Conservation (phyloP, 2,113 vertebrate species). For the Notarius lentiginosus region DNA sequence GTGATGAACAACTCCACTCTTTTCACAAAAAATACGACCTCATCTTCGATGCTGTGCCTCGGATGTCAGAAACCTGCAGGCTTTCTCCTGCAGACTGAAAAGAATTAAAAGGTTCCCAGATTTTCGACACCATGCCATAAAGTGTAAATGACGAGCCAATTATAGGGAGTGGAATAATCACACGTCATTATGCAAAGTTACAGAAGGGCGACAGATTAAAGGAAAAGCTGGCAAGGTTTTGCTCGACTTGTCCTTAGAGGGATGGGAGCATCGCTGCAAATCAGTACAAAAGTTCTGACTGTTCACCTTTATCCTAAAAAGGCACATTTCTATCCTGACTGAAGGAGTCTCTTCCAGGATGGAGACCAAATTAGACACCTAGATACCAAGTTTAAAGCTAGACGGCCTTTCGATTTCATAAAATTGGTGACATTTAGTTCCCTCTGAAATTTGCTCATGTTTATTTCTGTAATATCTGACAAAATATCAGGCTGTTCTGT, state of each 20-base stretch:
- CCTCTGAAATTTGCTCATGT: too few relatives aligned
- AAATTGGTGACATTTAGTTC: too few relatives aligned
- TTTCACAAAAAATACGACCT: not conserved
- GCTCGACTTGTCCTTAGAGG: not conserved
- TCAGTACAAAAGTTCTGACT: not conserved
- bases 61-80: not conserved
- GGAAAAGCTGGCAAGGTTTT: conserved; percentile 4
- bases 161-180: conserved; percentile 18
- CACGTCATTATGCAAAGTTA: conserved; percentile 11
- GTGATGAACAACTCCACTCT: not conserved
- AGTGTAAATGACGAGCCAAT: conserved; percentile 12
- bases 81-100: not conserved
- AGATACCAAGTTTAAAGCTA: too few relatives aligned
- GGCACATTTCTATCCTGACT: not conserved
- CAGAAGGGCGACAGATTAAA: conserved; percentile 5
- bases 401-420: too few relatives aligned
- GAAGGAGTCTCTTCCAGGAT: not conserved
- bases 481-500: too few relatives aligned
- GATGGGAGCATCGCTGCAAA: not conserved
- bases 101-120: not conserved
- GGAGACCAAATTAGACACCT: not conserved
- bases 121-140: not conserved
- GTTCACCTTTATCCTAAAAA: not conserved
- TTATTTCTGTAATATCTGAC: too few relatives aligned
- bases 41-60: not conserved